phyloP scores from a whole-genome alignment of 2,113 vertebrate species.

The Chelonoidis abingdonii region DNA sequence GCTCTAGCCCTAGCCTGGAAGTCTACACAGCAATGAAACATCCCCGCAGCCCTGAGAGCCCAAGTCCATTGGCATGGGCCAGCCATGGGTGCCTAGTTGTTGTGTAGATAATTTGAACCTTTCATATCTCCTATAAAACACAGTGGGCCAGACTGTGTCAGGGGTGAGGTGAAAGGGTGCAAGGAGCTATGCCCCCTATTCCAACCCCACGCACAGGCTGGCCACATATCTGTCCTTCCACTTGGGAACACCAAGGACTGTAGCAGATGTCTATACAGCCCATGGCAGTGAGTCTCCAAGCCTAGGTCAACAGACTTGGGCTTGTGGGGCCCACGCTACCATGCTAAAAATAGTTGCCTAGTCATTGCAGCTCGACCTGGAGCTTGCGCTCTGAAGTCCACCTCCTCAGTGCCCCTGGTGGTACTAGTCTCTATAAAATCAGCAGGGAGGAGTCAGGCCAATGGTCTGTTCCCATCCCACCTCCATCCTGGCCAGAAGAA shows the following conservation, averaged over 20 bases:
- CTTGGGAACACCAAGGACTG: not conserved
- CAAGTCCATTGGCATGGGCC: not conserved
- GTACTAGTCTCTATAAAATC: not conserved
- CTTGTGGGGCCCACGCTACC: not conserved
- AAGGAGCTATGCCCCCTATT: not conserved
- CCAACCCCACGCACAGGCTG: rapidly evolving
- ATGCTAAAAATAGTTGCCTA: not conserved
- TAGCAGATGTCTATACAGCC: not conserved
- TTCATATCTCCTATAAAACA: not conserved
- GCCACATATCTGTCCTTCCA: rapidly evolving
- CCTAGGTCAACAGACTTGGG: not conserved
- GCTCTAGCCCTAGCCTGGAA: not conserved
- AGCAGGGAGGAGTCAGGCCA: not conserved
- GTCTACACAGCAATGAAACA: not conserved
- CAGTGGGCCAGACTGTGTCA: not conserved
- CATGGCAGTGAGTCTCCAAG: not conserved
- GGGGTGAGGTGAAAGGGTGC: rapidly evolving
- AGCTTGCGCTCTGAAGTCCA: not conserved
- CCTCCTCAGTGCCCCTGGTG: not conserved
- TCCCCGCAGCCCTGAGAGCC: not conserved
- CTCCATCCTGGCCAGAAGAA: not conserved
- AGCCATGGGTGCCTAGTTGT: not conserved
- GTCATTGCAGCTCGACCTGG: not conserved
- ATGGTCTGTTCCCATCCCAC: not conserved
- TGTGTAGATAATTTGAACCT: not conserved